A percentile compares a stretch with the other conserved stretches of the same genome.
Evolutionary conservation across 2,797 vertebrate species (phyloP).

Genomic region (Etheostoma perlongum): DNA sequence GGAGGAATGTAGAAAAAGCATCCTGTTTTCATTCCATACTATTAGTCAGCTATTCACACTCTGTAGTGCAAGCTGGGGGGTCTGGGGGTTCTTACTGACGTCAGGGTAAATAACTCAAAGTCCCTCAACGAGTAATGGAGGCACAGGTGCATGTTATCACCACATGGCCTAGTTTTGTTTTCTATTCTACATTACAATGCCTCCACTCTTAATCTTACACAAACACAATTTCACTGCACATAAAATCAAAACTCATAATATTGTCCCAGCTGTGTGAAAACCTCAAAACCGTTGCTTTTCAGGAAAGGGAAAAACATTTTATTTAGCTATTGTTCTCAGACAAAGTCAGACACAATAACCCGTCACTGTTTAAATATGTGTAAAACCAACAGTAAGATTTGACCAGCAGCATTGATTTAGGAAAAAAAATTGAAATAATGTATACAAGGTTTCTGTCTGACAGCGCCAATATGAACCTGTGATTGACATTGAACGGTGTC

Average conservation of each 20-base stretch:
- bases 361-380: no score
- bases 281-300: no score
- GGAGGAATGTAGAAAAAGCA: conserved; percentile 81
- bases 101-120: conserved; percentile 42
- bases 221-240: background rate
- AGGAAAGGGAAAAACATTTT: no score
- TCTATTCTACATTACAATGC: background rate
- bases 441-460: no score
- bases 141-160: conserved; percentile 34
- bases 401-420: no score
- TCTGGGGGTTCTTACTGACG: conserved; percentile 44
- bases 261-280: background rate
- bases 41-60: conserved; percentile 77
- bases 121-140: background rate
- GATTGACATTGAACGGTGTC: conserved; percentile 3
- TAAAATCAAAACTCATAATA: background rate
- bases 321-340: no score
- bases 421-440: no score
- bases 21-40: conserved; percentile 83
- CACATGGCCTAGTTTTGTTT: conserved; percentile 1
- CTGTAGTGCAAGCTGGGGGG: background rate
- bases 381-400: no score
- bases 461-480: background rate
- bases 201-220: background rate
- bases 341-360: no score